Evolutionary conservation across 1,140 invertebrate genomes (phyloP), one percentile per base, ranked within the genome.

Genomic region (Drosophila kohkoa): DNA sequence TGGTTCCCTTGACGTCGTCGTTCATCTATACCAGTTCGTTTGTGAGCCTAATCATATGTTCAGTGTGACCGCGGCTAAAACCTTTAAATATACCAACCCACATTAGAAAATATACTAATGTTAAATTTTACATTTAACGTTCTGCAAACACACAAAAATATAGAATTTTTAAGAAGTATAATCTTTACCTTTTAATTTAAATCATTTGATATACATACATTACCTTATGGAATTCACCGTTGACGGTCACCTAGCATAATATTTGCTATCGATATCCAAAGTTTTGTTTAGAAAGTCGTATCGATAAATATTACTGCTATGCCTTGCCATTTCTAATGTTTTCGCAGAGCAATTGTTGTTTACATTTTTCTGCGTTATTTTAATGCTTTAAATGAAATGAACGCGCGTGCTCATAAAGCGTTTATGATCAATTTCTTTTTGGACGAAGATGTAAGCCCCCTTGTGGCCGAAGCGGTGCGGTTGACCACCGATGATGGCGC

Each of bases 341-440:
- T 20, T 16, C 8, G 13, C 7, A 16, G 41, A 35, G 20, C 30
- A 13, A 13, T 32, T 5, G 25, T 41, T 62, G 48, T 57, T 75
- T 49, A 32, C n/a, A 2, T 64, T 11, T 41, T 16, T 48, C 15
- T 4, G 20, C 48, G 2, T 2, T 3, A 13, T 35, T 54, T 35
- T 6, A 16, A 30, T 5, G 66, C 48, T 59, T 41, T 64, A 30
- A 6, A 11, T 3, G 48, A 46, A 41, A 78, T 78, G 76, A 66
- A 62, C 30, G 30, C 32, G n/a, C 77, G 75, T 1, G 65, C 65
- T n/a, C 57, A 79, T 11, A 79, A 65, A 25, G 57, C 54, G 0
- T 77, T 77, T 66, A 48, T 80, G 41, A 28, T 80, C 0, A 60
- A 58, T 32, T 77, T 74, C 1, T 80, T 80, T 25, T 7, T 80